phyloP scores from a whole-genome alignment of 1,140 invertebrate genomes.

The Macrotrachela quadricornifera region DNA sequence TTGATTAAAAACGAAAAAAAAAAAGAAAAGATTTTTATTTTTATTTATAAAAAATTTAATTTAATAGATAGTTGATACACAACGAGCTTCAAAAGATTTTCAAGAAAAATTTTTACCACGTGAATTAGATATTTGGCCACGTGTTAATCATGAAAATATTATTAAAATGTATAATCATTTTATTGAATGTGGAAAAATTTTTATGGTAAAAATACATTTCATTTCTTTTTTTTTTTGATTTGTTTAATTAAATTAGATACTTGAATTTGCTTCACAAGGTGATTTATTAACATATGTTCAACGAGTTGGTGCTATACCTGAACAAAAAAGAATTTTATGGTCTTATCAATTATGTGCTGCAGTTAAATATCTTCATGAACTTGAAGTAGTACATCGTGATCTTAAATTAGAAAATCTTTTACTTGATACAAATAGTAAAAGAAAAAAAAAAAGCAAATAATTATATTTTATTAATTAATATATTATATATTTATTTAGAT shows the following conservation, averaged over 20 bases:
- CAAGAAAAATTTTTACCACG: slow-evolving; percentile 68
- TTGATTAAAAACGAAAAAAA: no score
- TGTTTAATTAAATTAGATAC: background rate
- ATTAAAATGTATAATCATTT: slow-evolving; percentile 16
- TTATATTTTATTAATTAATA: no score
- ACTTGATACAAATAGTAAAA: slow-evolving; percentile 11
- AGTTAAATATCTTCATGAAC: slow-evolving; percentile 1
- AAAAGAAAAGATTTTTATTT: no score
- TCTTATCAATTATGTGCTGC: slow-evolving; percentile 3
- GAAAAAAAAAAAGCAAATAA: no score
- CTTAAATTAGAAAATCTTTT: slow-evolving; percentile 26
- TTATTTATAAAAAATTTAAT: no score
- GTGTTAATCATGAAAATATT: slow-evolving; percentile 62
- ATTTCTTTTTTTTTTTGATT: no score
- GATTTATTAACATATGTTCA: slow-evolving; percentile 8
- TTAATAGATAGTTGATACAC: no score
- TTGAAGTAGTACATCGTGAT: slow-evolving; percentile 37
- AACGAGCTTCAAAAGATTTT: slow-evolving; percentile 46
- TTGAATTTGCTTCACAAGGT: slow-evolving; percentile 6
- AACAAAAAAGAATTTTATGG: slow-evolving; percentile 1
- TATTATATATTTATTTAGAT: background rate
- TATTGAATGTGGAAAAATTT: slow-evolving; percentile 1
- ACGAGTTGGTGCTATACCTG: background rate
- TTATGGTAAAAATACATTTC: background rate
- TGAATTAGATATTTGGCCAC: slow-evolving; percentile 64